Conservation (phyloP, 1,140 invertebrate genomes). For the Tachypleus tridentatus region DNA sequence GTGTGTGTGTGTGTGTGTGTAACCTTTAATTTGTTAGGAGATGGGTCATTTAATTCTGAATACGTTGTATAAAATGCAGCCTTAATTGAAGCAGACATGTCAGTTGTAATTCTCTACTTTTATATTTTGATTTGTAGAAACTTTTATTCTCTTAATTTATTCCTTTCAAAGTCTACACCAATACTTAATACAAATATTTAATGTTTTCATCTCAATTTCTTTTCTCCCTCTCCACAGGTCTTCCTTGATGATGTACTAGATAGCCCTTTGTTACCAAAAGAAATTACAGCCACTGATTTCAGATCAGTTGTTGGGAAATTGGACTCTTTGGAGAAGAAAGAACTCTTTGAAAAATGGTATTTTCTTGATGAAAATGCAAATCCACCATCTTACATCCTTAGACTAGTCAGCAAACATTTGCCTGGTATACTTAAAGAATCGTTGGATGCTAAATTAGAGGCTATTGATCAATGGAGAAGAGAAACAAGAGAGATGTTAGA, state of each 20-base stretch:
- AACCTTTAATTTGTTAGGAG: too few relatives aligned
- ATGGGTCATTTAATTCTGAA: too few relatives aligned
- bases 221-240: neutral
- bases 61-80: too few relatives aligned
- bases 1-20: too few relatives aligned
- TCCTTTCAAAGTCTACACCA: neutral
- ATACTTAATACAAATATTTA: neutral
- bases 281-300: constrained; percentile 45
- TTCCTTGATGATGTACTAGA: neutral
- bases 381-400: constrained; percentile 62
- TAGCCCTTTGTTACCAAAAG: neutral
- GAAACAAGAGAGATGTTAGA: constrained; percentile 49
- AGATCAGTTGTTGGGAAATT: constrained; percentile 52
- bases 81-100: too few relatives aligned
- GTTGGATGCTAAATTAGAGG: constrained; percentile 34
- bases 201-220: constrained; percentile 1
- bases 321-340: constrained; percentile 41
- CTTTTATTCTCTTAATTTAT: too few relatives aligned
- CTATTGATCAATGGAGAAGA: constrained; percentile 44
- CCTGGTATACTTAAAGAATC: constrained; percentile 33
- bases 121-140: too few relatives aligned
- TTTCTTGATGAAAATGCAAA: constrained; percentile 46
- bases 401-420: constrained; percentile 43
- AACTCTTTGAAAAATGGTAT: constrained; percentile 56
- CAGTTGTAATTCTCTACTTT: too few relatives aligned